Base-by-base conservation (phyloP, 2,888 invertebrate species). In the Candidula unifasciata region DNA sequence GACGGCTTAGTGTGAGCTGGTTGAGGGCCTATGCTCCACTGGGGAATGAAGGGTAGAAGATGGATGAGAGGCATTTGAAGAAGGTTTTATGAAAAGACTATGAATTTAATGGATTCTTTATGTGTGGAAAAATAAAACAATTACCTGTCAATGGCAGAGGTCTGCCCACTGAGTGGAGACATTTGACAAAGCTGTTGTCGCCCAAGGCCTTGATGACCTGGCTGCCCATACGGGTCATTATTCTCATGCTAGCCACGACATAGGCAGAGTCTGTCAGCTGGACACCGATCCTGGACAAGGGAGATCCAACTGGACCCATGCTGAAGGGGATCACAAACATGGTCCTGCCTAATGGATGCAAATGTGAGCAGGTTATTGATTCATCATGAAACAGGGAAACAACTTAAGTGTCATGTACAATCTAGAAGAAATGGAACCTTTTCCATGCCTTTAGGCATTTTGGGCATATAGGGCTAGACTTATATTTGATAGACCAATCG, bases 261-360 rank as follows among this genome's bases (percentile, higher is more conserved):
- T 99, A 99, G 0, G 98, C 96, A 0, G 99, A 99, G 93, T 99
- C 99, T 0, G 99, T 99, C 86, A 99, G 94, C 94, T 99, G 97
- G 82, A 99, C 96, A 44, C 99, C 99, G 92, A 99, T 97, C 95
- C 99, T 99, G 30, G 99, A 97, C 6, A 99, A 95, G 0, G 98
- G 97, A 0, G 98, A 98, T 0, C 97, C 97, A 8, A 99, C 95
- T 0, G 99, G 99, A 5, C 99, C 99, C 99, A 99, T 99, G 87
- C 98, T 98, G 95, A 98, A 99, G 33, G 99, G 99, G 85, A 99
- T 97, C 87, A 99, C 97, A 94, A 98, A 99, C 99, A 99, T 99
- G 2, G 98, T 99, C 86, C 99, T 96, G 27, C 94, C 94, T 96
- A 94, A 2, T 84, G 60, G 30, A 21, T 74, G 35, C 35, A 33